Evolutionary conservation across 2,888 invertebrate species (phyloP), one percentile per base, ranked within the genome.

Genomic region (Clivina fossor): DNA sequence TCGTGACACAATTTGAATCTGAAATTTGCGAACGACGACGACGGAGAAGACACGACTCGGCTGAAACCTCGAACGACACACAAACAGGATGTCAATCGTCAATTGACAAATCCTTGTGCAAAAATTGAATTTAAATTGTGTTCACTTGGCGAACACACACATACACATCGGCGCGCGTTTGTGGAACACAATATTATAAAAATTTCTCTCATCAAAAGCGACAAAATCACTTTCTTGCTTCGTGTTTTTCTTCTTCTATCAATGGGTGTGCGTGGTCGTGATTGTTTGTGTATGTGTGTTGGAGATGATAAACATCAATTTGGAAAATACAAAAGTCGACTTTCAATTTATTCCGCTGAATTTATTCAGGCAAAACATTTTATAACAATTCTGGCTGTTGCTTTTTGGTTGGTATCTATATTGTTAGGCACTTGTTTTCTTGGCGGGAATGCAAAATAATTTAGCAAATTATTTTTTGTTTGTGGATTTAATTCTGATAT

Each of bases 91-190:
- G 51, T 51, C 51, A 51, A 51, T 51, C 51, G 41, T 18, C 51
- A 43, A 51, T 51, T 51, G 51, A 51, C 51, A 51, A 51, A 51
- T 51, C 51, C 43, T 51, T 43, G 51, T 51, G 51, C 43, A 43
- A 33, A 51, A 51, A 51, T 51, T 51, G 51, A 51, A 51, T 51
- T 51, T 51, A 51, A 51, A 51, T 51, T 51, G 51, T 51, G 51
- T 51, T 51, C 51, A 51, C 51, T 51, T 51, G 41, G 22, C 41
- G 43, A 32, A 20, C n/a, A n/a, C n/a, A n/a, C n/a, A n/a, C n/a
- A n/a, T n/a, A n/a, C n/a, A n/a, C n/a, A n/a, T n/a, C n/a, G n/a
- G n/a, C n/a, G n/a, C n/a, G n/a, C n/a, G n/a, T n/a, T n/a, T n/a
- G 41, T 40, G 32, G 51, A 41, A 33, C 41, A 50, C 43, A 43